These are phyloP conservation scores for Pectinophora gossypiella DNA, from an alignment of 1,140 invertebrate species.

Conservation along the genomic window DNA sequence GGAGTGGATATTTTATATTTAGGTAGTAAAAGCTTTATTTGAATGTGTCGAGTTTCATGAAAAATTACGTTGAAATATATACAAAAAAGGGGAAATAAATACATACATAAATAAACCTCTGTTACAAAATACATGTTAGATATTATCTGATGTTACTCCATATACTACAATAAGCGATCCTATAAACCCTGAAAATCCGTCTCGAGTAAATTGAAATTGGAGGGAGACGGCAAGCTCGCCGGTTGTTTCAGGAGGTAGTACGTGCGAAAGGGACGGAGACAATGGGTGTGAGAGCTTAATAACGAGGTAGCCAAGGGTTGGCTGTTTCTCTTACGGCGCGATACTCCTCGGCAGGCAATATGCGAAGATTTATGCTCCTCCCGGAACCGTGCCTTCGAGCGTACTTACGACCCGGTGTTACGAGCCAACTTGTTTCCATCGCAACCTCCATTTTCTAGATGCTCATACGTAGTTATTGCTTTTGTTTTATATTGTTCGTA, in stretches of 20 bases:
- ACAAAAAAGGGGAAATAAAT: too few relatives aligned
- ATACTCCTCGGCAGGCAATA: slow-evolving; percentile 54
- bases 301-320: slow-evolving; percentile 75
- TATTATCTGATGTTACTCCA: slow-evolving; percentile 15
- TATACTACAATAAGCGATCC: slow-evolving; percentile 46
- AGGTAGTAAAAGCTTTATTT: too few relatives aligned
- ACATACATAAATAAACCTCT: too few relatives aligned
- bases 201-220: slow-evolving; percentile 75
- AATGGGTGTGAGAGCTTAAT: slow-evolving; percentile 72
- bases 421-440: slow-evolving; percentile 3
- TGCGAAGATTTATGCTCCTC: slow-evolving; percentile 67
- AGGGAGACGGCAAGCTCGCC: slow-evolving; percentile 44
- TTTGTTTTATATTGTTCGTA: slow-evolving; percentile 12
- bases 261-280: slow-evolving; percentile 47
- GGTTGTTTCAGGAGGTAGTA: slow-evolving; percentile 13
- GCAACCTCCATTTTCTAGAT: slow-evolving; percentile 4
- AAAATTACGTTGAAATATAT: too few relatives aligned
- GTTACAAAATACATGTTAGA: too few relatives aligned
- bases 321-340: slow-evolving; percentile 57
- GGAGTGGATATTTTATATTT: too few relatives aligned
- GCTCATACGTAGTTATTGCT: slow-evolving; percentile 24
- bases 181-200: slow-evolving; percentile 69
- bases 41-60: too few relatives aligned
- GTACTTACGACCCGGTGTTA: slow-evolving; percentile 38
- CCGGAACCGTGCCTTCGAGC: slow-evolving; percentile 38